Conservation (phyloP, 2,113 vertebrate species). For the Nothobranchius furzeri region DNA sequence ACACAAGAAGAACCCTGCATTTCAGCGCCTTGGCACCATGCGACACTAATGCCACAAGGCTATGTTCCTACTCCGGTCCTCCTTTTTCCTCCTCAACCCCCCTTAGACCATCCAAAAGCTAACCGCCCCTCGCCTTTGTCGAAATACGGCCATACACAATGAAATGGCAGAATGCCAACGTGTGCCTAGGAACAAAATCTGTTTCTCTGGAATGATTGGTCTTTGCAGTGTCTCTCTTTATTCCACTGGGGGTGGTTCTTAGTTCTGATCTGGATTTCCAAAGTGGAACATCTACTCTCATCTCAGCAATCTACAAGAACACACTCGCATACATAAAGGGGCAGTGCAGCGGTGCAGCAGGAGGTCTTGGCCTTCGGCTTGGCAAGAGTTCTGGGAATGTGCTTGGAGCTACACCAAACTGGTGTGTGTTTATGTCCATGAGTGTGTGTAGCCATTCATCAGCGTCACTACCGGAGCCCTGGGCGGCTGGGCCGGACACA, state of each 20-base stretch:
- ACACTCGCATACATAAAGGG: conserved; percentile 8
- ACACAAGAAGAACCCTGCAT: conserved; percentile 28
- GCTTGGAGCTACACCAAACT: conserved; percentile 53
- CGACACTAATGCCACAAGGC: conserved; percentile 48
- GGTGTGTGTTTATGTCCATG: conserved; percentile 23
- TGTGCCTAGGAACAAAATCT: conserved; percentile 36
- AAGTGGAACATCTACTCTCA: conserved; percentile 4
- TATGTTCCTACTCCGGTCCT: conserved; percentile 50
- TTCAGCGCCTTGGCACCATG: conserved; percentile 53
- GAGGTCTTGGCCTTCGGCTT: conserved; percentile 65
- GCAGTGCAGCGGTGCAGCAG: conserved; percentile 45
- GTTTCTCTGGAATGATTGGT: conserved; percentile 14
- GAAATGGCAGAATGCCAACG: conserved; percentile 39
- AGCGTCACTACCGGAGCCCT: conserved; percentile 73
- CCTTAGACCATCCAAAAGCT: conserved; percentile 27
- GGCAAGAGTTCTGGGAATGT: conserved; percentile 63
- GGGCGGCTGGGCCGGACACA: conserved; percentile 71
- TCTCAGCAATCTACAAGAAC: conserved; percentile 11
- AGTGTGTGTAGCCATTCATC: conserved; percentile 55
- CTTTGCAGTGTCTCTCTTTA: conserved; percentile 13
- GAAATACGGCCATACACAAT: conserved; percentile 48
- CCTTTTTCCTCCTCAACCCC: conserved; percentile 26
- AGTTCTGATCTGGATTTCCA: background rate
- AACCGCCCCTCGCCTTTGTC: conserved; percentile 33
- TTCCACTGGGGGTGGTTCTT: conserved; percentile 11